phyloP scores from a whole-genome alignment of 30 jellyfish, hydroid and myxozoan genomes.

The Phacellophora camtschatica region DNA sequence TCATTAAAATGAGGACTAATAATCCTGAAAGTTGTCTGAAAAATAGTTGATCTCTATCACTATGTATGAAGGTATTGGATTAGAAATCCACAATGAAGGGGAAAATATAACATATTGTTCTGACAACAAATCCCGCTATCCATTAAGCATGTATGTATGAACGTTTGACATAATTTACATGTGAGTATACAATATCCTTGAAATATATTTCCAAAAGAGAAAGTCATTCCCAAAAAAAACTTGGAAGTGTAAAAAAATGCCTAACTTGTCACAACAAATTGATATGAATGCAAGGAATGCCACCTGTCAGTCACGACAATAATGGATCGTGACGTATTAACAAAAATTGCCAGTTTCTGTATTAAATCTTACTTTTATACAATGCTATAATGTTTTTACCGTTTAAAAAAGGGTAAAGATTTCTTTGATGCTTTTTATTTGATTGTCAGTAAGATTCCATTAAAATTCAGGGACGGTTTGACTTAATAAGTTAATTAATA shows the following conservation, averaged over 20 bases:
- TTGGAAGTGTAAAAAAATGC: neutral
- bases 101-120: too few species aligned
- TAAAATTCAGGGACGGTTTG: neutral
- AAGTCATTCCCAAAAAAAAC: neutral
- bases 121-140: slow-evolving; percentile 9
- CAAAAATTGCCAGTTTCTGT: too few species aligned
- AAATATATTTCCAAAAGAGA: neutral
- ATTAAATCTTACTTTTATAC: too few species aligned
- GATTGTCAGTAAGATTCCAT: neutral
- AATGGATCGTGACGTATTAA: too few species aligned
- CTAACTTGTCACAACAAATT: too few species aligned
- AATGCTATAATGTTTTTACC: neutral
- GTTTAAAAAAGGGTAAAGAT: neutral
- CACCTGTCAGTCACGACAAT: too few species aligned
- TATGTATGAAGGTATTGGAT: too few species aligned
- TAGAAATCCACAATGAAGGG: too few species aligned
- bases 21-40: too few species aligned
- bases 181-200: neutral
- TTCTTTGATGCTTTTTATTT: neutral
- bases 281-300: too few species aligned
- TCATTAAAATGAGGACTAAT: too few species aligned
- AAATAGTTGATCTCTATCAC: too few species aligned
- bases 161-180: slow-evolving; percentile 27
- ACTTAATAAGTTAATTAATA: neutral
- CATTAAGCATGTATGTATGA: slow-evolving; percentile 32